Conservation (phyloP, 2,113 vertebrate genomes). For the Takifugu flavidus region DNA sequence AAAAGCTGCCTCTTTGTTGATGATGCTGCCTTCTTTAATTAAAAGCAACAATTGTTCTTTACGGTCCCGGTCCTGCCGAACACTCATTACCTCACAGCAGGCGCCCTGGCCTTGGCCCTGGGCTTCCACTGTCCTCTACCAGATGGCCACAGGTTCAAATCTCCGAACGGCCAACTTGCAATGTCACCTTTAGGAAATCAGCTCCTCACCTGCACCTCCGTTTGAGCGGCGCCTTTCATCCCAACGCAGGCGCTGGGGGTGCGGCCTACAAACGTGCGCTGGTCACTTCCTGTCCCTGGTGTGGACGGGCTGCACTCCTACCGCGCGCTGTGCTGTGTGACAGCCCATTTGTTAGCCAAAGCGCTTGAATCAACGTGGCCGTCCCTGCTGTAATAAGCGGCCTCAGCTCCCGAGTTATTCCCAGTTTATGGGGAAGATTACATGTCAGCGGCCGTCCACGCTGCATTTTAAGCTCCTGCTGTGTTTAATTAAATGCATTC, state of each 20-base stretch:
- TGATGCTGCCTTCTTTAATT: slow-evolving; percentile 17
- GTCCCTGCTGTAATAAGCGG: slow-evolving; percentile 36
- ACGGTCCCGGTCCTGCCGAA: slow-evolving; percentile 33
- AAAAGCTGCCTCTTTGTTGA: background rate
- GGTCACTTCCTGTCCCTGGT: slow-evolving; percentile 29
- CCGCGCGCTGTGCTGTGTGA: slow-evolving; percentile 38
- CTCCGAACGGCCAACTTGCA: slow-evolving; percentile 50
- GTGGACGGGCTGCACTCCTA: too few relatives aligned
- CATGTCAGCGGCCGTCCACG: slow-evolving; percentile 30
- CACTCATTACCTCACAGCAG: slow-evolving; percentile 58
- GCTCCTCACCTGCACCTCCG: slow-evolving; percentile 12
- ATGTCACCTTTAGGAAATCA: slow-evolving; percentile 55
- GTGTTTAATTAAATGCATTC: slow-evolving; percentile 47
- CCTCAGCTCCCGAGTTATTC: slow-evolving; percentile 53
- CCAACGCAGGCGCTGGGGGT: slow-evolving; percentile 8
- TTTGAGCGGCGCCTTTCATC: too few relatives aligned
- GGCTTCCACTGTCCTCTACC: slow-evolving; percentile 40
- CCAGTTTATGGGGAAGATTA: slow-evolving; percentile 24
- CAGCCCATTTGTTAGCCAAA: slow-evolving; percentile 61
- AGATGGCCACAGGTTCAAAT: slow-evolving; percentile 58
- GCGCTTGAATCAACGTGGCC: slow-evolving; percentile 49
- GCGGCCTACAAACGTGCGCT: slow-evolving; percentile 17
- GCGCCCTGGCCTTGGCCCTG: slow-evolving; percentile 42
- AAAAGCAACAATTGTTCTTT: slow-evolving; percentile 15
- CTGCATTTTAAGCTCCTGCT: slow-evolving; percentile 15